phyloP scores from a whole-genome alignment of 2,888 invertebrate species.

The Cabera pusaria region DNA sequence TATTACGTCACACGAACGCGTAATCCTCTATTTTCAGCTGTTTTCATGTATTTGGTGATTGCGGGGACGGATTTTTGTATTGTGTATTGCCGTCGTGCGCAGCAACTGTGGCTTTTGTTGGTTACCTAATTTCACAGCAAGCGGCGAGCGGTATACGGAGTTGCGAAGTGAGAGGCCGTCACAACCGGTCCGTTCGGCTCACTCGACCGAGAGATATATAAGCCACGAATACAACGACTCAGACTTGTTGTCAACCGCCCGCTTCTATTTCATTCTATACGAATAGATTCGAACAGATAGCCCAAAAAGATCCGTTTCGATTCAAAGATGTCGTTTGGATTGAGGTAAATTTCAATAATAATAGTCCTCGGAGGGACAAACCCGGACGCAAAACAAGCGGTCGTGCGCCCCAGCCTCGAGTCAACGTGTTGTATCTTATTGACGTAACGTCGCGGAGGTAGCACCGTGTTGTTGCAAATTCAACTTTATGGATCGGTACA shows the following conservation, averaged over 20 bases:
- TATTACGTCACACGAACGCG: constrained; percentile 50
- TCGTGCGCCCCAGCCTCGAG: constrained; percentile 70
- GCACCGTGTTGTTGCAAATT: constrained; percentile 55
- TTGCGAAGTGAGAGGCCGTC: constrained; percentile 82
- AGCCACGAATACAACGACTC: constrained; percentile 54
- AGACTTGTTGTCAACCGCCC: constrained; percentile 48
- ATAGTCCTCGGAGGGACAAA: constrained; percentile 59
- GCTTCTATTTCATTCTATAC: constrained; percentile 20
- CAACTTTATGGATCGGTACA: constrained; percentile 52
- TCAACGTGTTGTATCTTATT: constrained; percentile 78
- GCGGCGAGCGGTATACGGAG: constrained; percentile 69
- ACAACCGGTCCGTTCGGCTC: constrained; percentile 75
- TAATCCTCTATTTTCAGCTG: constrained; percentile 43
- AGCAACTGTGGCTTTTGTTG: constrained; percentile 70
- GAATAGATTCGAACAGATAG: constrained; percentile 19
- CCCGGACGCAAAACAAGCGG: constrained; percentile 74
- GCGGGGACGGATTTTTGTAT: constrained; percentile 59
- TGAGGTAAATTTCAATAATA: constrained; percentile 36
- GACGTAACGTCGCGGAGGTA: constrained; percentile 78
- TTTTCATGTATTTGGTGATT: constrained; percentile 48
- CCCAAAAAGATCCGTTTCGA: constrained; percentile 44
- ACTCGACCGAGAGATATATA: constrained; percentile 70
- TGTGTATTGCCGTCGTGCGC: constrained; percentile 59
- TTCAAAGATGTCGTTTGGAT: constrained; percentile 40
- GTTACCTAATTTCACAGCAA: constrained; percentile 81